Base-by-base conservation (phyloP, 53 echinoderm and acorn worm species). In the Apostichopus leukothele region DNA sequence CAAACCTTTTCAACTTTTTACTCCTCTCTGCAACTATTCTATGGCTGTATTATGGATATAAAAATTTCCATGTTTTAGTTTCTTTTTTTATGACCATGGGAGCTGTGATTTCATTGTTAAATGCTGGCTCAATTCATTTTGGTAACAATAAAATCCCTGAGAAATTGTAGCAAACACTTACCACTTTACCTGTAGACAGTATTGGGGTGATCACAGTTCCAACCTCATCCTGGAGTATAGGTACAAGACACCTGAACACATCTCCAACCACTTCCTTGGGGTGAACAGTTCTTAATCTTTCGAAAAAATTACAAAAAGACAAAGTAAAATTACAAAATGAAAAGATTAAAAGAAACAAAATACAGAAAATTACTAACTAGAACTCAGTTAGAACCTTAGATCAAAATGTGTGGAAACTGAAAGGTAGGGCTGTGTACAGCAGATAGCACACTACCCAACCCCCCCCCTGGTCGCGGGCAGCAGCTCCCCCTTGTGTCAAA, bases 201-300 rank as follows among this genome's bases (percentile, higher is more conserved):
- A 96, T 79, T 19, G 96, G 96, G 21, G 96, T 96, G 51, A 96
- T 96, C 54, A 96, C 96, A 9, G 90, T 90, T 67, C 96, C 92
- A 90, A 91, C 91, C 63, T 96, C 73, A 60, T 96, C 91, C 81
- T 94, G 92, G 51, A 96, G 91, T n/a, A 94, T 92, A 6, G 96
- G 96, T 50, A 96, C 96, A 75, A 96, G 88, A 22, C 96, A 96
- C 16, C 95, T 88, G 84, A 90, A 96, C 4, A 95, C 95, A 89
- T 96, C 91, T 51, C 93, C 91, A 16, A 96, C 93, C 68, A 95
- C 59, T 86, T 96, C 95, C 74, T 93, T 89, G n/a, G 95, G 93
- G 20, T 88, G 96, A 7, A 90, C 90, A 7, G 75, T 51, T 39
- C 67, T 11, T 39, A 84, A 84, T 67, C 85, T 85, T 71, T 71